phyloP scores from a whole-genome alignment of 2,888 invertebrate genomes.

The Polydrusus cervinus region DNA sequence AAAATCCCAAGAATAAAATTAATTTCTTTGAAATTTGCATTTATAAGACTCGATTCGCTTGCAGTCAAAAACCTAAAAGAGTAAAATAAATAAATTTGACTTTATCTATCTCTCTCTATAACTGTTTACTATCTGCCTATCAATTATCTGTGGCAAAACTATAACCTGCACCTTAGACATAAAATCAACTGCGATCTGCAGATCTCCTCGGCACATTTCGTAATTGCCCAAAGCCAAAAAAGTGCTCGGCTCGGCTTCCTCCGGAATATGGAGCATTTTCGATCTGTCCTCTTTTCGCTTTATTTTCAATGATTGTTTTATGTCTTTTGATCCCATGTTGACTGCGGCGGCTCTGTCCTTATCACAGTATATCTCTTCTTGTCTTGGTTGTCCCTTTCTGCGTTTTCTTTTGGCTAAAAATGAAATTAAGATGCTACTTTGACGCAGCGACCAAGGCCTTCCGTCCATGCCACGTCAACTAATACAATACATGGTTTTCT shows the following conservation, averaged over 20 bases:
- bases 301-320: slow-evolving; percentile 87
- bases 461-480: no score
- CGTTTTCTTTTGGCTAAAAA: slow-evolving; percentile 52
- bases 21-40: no score
- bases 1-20: no score
- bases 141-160: background rate
- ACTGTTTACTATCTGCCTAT: no score
- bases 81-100: no score
- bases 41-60: no score
- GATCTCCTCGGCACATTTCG: slow-evolving; percentile 84
- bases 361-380: slow-evolving; percentile 90
- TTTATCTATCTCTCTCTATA: no score
- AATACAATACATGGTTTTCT: no score
- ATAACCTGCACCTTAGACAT: slow-evolving; percentile 81
- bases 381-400: slow-evolving; percentile 57
- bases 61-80: no score
- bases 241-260: slow-evolving; percentile 85
- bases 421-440: background rate
- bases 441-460: no score
- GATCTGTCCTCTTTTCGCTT: slow-evolving; percentile 87
- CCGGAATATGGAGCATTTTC: slow-evolving; percentile 82
- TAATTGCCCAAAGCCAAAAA: slow-evolving; percentile 84
- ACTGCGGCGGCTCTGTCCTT: slow-evolving; percentile 94
- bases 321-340: slow-evolving; percentile 89
- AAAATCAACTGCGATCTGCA: slow-evolving; percentile 82